Base-by-base conservation (phyloP, 2,888 invertebrate genomes). In the Tachina grossa region DNA sequence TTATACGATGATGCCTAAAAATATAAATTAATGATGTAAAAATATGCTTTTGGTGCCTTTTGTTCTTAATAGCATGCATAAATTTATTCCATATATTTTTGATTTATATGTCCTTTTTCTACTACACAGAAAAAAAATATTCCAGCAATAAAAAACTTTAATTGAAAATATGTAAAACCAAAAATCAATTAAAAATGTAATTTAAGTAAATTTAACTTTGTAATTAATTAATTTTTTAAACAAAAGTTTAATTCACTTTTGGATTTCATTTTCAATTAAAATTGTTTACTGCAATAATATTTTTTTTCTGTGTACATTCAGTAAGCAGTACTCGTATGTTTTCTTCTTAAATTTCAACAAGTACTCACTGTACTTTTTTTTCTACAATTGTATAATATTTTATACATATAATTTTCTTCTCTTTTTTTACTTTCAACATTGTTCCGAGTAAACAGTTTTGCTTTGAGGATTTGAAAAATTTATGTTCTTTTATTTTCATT, bases 341-440 rank as follows among this genome's bases (percentile, higher is more conserved):
- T 53, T 31, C 51, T 22, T 19, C 16, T 65, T 16, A 13, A 68
- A 11, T 43, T 69, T 59, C 68, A 68, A 66, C 69, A 83, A 59
- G 71, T 77, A 76, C 71, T 63, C 75, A 53, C n/a, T 61, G 45
- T n/a, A n/a, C n/a, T 69, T 63, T 49, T 71, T 69, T 63, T 49
- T 71, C 19, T 72, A 59, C 57, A 72, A 72, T 59, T 53, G 49
- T 39, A 69, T 9, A 45, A 47, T 41, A 31, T 31, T 31, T 31
- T 31, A 31, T 31, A 31, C 6, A 31, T 6, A 31, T 31, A 53
- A 9, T 51, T 49, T 66, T 57, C 55, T 55, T 10, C 53, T 19
- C 10, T 51, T 55, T 22, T 22, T 65, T 31, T 51, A 19, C 47
- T 57, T 4, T 55, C 22, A 16, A 31, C 53, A n/a, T 79, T 41